Evolutionary conservation across 2,888 invertebrate species (phyloP).

Genomic region (Sinohyriopsis cumingii): DNA sequence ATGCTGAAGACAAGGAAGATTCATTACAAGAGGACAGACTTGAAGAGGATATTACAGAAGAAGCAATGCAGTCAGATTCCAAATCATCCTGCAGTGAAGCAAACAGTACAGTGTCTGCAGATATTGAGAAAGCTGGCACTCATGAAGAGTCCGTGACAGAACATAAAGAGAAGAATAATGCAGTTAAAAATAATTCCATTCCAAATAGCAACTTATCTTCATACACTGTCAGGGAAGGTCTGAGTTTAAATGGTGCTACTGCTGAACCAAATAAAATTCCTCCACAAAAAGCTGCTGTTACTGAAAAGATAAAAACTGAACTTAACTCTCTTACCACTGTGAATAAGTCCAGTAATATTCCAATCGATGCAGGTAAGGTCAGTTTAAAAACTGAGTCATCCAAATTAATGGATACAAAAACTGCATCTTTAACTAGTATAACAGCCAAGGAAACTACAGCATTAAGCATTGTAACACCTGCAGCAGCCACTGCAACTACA

Average conservation of each 20-base stretch:
- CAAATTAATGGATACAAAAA: conserved; percentile 7
- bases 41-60: conserved; percentile 5
- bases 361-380: no score
- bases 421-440: conserved; percentile 30
- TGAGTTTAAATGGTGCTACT: not conserved
- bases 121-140: conserved; percentile 17
- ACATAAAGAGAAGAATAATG: not conserved
- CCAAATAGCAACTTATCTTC: conserved; percentile 1
- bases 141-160: conserved; percentile 4
- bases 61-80: conserved; percentile 12
- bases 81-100: conserved; percentile 9
- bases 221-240: not conserved
- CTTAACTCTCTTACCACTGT: not conserved
- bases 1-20: not conserved
- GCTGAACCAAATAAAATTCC: conserved; percentile 2
- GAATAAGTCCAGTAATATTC: no score
- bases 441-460: conserved; percentile 21
- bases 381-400: no score
- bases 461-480: not conserved
- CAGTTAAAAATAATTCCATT: conserved; percentile 8
- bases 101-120: conserved; percentile 5
- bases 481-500: conserved; percentile 11
- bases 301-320: conserved; percentile 1
- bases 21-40: conserved; percentile 10
- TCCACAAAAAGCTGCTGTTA: not conserved